These are phyloP conservation scores for Caenorhabditis sinica DNA, from an alignment of 2,888 invertebrate species.

Conservation along the genomic window DNA sequence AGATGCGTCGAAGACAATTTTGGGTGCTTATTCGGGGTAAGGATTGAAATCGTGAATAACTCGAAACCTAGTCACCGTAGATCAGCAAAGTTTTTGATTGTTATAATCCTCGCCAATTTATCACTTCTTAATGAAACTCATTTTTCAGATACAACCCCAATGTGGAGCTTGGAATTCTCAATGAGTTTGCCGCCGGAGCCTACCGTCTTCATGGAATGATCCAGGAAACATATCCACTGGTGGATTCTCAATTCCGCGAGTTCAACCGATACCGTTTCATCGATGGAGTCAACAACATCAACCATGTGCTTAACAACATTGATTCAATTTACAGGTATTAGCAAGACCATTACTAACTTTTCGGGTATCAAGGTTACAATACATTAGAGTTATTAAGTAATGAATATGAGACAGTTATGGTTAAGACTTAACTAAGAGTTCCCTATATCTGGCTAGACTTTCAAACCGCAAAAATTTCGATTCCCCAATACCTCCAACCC, in stretches of 20 bases:
- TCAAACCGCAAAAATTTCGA: neutral
- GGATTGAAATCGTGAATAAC: neutral
- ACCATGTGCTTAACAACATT: constrained; percentile 58
- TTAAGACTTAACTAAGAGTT: no score
- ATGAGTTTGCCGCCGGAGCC: constrained; percentile 97
- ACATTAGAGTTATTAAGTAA: neutral
- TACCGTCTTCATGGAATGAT: constrained; percentile 95
- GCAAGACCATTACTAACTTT: no score
- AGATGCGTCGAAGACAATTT: constrained; percentile 86
- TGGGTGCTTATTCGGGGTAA: constrained; percentile 89
- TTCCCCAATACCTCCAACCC: neutral
- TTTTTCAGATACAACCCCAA: constrained; percentile 88
- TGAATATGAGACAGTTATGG: neutral
- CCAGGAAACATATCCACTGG: constrained; percentile 86
- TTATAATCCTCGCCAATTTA: no score
- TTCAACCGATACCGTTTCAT: constrained; percentile 76
- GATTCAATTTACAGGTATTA: constrained; percentile 72
- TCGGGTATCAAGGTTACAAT: no score
- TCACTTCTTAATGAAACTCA: no score
- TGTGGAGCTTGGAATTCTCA: constrained; percentile 92
- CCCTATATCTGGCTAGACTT: neutral
- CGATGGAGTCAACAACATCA: constrained; percentile 69
- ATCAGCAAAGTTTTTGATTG: no score
- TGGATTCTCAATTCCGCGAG: constrained; percentile 73
- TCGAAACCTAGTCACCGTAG: neutral